Percentiles rank a stretch among this genome's conserved stretches.
These are phyloP conservation scores for Ictalurus furcatus DNA, from an alignment of 2,113 vertebrate species.

Conservation along the genomic window DNA sequence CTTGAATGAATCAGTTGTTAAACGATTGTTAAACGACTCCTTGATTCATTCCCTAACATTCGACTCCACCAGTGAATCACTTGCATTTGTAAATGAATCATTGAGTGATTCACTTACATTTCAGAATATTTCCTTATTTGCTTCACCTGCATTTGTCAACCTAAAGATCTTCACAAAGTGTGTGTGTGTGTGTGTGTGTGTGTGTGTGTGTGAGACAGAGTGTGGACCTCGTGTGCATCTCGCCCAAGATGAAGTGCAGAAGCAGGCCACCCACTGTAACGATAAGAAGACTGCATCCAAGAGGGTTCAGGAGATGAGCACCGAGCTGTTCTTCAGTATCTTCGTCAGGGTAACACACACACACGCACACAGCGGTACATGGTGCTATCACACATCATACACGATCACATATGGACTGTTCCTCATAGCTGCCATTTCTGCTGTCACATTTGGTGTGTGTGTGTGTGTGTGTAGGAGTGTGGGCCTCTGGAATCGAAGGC, in stretches of 20 bases:
- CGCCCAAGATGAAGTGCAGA: constrained; percentile 73
- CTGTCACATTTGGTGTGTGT: neutral
- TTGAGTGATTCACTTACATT: neutral
- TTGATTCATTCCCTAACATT: neutral
- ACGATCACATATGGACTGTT: neutral
- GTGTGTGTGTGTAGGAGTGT: constrained; percentile 75
- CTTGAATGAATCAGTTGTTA: neutral
- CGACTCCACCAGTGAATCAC: neutral
- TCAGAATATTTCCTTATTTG: neutral
- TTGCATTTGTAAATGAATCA: neutral
- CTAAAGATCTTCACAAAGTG: neutral
- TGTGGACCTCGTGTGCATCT: constrained; percentile 64
- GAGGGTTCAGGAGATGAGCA: constrained; percentile 90
- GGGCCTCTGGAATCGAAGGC: constrained; percentile 96
- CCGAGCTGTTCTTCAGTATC: constrained; percentile 86
- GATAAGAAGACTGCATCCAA: constrained; percentile 89
- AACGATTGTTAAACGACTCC: too few species aligned
- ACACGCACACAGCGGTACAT: neutral
- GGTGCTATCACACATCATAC: neutral
- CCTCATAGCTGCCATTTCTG: neutral
- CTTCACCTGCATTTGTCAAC: neutral
- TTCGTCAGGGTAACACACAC: constrained; percentile 82
- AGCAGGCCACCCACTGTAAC: constrained; percentile 86
- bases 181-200: constrained; percentile 7
- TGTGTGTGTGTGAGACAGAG: constrained; percentile 67